A percentile compares a stretch with the other conserved stretches of the same genome.
phyloP scores from a whole-genome alignment of 2,113 vertebrate genomes.

The Oryctolagus cuniculus region DNA sequence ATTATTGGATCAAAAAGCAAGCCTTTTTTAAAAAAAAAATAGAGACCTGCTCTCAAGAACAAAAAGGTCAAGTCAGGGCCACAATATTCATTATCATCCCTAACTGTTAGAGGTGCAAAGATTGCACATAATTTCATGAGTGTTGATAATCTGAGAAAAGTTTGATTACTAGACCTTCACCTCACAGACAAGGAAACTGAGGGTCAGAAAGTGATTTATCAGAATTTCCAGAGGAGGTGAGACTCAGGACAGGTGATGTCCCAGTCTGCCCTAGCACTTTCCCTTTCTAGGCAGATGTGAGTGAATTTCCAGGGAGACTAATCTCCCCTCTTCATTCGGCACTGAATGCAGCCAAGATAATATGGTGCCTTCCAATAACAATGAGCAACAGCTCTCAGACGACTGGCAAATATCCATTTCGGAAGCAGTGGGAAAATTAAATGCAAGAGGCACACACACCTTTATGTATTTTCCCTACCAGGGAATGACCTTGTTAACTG shows the following conservation, averaged over 20 bases:
- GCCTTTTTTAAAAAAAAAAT: background rate
- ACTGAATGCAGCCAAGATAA: background rate
- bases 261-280: slow-evolving; percentile 21
- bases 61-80: background rate
- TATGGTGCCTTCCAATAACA: slow-evolving; percentile 51
- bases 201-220: background rate
- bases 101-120: background rate
- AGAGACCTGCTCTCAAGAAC: background rate
- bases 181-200: background rate
- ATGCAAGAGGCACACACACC: background rate
- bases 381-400: slow-evolving; percentile 44
- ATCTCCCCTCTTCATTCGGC: slow-evolving; percentile 47
- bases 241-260: background rate
- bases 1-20: background rate
- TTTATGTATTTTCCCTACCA: slow-evolving; percentile 68
- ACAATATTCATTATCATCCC: background rate
- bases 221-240: background rate
- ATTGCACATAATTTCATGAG: background rate
- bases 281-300: slow-evolving; percentile 26
- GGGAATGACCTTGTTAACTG: slow-evolving; percentile 74
- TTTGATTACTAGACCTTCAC: background rate
- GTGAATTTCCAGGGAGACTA: slow-evolving; percentile 23
- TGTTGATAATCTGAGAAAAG: background rate
- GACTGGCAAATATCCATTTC: slow-evolving; percentile 50
- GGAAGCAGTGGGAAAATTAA: slow-evolving; percentile 62